Evolutionary conservation across 1,140 invertebrate species (phyloP).

Genomic region (Halictus rubicundus): DNA sequence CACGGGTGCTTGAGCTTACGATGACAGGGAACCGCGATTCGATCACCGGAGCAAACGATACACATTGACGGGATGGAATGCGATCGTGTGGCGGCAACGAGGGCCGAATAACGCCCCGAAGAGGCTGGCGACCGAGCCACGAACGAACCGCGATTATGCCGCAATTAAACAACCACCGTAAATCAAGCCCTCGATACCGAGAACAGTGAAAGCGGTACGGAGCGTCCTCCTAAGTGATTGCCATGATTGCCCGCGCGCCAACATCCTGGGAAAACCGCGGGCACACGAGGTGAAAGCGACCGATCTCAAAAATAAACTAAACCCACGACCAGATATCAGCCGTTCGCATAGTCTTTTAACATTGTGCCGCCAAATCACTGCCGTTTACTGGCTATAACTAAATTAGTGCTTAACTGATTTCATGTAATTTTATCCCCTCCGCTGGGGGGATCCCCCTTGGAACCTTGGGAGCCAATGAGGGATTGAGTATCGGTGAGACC

Average conservation of each 20-base stretch:
- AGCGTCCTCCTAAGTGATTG: conserved; percentile 29
- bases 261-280: conserved; percentile 25
- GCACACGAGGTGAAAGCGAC: conserved; percentile 32
- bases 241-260: neutral
- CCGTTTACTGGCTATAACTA: too few species aligned
- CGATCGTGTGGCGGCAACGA: neutral
- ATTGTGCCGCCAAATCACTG: too few species aligned
- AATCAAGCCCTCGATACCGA: conserved; percentile 17
- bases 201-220: conserved; percentile 30
- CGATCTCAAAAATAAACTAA: conserved; percentile 25
- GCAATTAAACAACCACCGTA: conserved; percentile 26
- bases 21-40: neutral
- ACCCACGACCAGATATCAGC: neutral
- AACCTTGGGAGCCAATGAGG: too few species aligned
- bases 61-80: neutral
- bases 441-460: too few species aligned
- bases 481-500: too few species aligned
- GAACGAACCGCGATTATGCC: conserved; percentile 11
- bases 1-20: too few species aligned
- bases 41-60: neutral
- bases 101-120: neutral
- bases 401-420: too few species aligned
- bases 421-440: too few species aligned
- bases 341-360: too few species aligned
- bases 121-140: neutral